Evolutionary conservation across 2,797 vertebrate genomes (phyloP), one percentile per base, ranked within the genome.

Genomic region (Parambassis ranga): DNA sequence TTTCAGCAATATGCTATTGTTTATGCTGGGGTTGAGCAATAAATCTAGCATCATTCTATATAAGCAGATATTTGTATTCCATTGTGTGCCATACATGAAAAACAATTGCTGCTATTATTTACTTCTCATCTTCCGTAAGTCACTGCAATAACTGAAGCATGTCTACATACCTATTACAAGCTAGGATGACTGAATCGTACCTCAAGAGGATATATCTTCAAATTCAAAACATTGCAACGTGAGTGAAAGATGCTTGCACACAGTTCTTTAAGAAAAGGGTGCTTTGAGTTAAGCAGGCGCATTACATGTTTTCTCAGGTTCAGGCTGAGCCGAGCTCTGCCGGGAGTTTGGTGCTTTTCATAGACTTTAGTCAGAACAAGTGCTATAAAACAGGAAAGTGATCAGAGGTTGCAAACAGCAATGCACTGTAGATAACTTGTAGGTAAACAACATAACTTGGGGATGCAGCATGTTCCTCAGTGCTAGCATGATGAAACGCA

Each of bases 151-250:
- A 46, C 60, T 37, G 33, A 10, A 7, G 32, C 51, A 56, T 47
- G 38, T 63, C 67, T 61, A 42, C 48, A 37, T 41, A 44, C 32
- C 41, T 62, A 59, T 67, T 49, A 62, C 31, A 65, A 61, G 60
- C 24, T 52, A 2, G 56, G 46, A 50, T 64, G 65, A 80, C 72
- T 75, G 71, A 75, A 63, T 36, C 60, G 56, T 0, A 30, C 3
- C 75, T 35, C 39, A 33, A 39, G 65, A 76, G 68, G 31, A 62
- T 59, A 59, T 2, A 64, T 69, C 49, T 60, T 73, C 22, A 58
- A 57, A 64, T 72, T 70, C 52, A 36, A 69, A 59, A 65, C 32
- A 18, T n/a, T n/a, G n/a, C 35, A 48, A 14, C 10, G 2, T 1
- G 11, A 27, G 31, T 10, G 19, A 61, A 26, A 59, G 10, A 50